Evolutionary conservation across 2,113 vertebrate species (phyloP), one percentile per base, ranked within the genome.

Genomic region (Uria lomvia): DNA sequence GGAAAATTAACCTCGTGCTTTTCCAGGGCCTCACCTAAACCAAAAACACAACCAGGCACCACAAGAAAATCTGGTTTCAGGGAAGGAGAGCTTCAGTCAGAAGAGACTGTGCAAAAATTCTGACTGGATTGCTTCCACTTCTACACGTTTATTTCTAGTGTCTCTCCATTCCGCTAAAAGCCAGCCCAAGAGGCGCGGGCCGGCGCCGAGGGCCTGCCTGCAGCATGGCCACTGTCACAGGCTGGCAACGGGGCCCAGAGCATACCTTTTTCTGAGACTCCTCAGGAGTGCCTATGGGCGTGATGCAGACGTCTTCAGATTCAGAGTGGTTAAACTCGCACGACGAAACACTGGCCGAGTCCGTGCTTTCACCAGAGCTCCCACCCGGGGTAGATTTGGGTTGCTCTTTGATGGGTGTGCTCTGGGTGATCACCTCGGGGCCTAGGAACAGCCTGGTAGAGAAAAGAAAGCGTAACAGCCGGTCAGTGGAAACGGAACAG

Each of bases 321-420:
- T 99, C 99, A 0, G 98, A 99, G 11, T 98, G 99, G 93, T 98
- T 98, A 1, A 99, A 98, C 94, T 99, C 99, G 10, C 98, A 99
- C 12, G 99, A 99, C 0, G 99, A 99, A 94, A 99, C 98, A 1
- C 99, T 99, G 97, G 99, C 99, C 0, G 99, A 99, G 96, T 99
- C 99, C 86, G 99, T 99, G 98, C 99, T 99, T 27, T 99, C 99
- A 22, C 98, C 98, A 0, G 99, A 99, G 98, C 99, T 99, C 94
- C 99, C 99, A 47, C 98, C 98, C 82, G 98, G 98, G 3, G 98
- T 97, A 72, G 98, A 98, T 76, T 98, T 97, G 22, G 98, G 98
- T 34, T 96, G 98, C 73, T 99, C 99, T 94, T 98, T 99, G 97
- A 98, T 96, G 15, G 99, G 98, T 22, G 98, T 98, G 91, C 96